Evolutionary conservation across 2,797 vertebrate genomes (phyloP).

Genomic region (Melanogrammus aeglefinus): DNA sequence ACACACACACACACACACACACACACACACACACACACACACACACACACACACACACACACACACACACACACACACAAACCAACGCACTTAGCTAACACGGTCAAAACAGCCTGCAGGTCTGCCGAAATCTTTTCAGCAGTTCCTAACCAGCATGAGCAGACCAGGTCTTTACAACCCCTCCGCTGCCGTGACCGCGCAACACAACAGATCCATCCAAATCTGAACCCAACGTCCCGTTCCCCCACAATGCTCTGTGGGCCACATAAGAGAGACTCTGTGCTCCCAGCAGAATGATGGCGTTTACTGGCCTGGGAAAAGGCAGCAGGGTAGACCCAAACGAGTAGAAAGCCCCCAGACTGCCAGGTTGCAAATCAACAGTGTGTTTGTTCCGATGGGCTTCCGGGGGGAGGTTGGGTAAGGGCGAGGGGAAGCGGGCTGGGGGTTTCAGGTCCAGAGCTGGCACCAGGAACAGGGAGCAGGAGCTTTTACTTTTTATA

Average conservation of each 20-base stretch:
- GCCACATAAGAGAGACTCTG: not conserved
- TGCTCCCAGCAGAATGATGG: not conserved
- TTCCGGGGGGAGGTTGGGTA: too few species aligned
- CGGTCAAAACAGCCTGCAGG: not conserved
- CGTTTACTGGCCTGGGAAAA: not conserved
- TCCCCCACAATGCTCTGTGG: not conserved
- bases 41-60: slow-evolving; percentile 26
- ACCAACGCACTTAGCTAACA: not conserved
- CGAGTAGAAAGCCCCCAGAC: not conserved
- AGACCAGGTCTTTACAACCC: too few species aligned
- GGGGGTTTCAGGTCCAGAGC: not conserved
- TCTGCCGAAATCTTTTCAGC: not conserved
- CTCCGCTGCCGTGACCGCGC: too few species aligned
- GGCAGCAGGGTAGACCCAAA: not conserved
- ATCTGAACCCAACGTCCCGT: too few species aligned
- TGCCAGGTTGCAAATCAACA: not conserved
- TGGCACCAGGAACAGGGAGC: not conserved
- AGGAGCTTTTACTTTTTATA: not conserved
- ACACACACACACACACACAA: slow-evolving; percentile 24
- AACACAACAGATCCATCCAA: too few species aligned
- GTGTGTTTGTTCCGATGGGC: not conserved
- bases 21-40: slow-evolving; percentile 37
- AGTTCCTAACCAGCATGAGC: not conserved
- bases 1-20: slow-evolving; percentile 30
- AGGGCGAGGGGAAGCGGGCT: too few species aligned